Evolutionary conservation across 2,888 invertebrate species (phyloP), one percentile per base, ranked within the genome.

Genomic region (Trichacis sp.): DNA sequence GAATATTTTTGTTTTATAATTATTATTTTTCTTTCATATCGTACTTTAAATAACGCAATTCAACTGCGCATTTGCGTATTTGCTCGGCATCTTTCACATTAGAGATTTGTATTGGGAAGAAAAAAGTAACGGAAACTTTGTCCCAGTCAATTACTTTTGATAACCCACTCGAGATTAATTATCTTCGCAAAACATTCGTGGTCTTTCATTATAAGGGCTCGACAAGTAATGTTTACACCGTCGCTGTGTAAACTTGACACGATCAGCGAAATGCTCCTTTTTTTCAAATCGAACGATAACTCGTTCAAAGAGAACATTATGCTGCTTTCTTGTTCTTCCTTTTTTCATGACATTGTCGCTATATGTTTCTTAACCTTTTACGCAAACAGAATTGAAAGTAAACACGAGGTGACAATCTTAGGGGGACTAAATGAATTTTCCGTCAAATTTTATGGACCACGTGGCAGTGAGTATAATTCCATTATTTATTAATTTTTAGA

Each of bases 391-490:
- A 98, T 99, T 84, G 98, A 99, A 88, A 97, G 97, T 85, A 98
- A 98, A 86, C 98, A 99, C 86, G 98, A 99, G 87, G 99, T 99
- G 71, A 98, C 98, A 52, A 97, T 99, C 79, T 88, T 98, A 68
- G 97, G 97, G 61, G 98, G 98, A 54, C 90, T 99, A 67, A 99
- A 98, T 87, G 99, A 99, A 88, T 99, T 99, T 87, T 96, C 97
- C 85, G 99, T 99, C 70, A 99, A 99, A 88, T 99, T 99, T 88
- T 97, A 96, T 86, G 99, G 99, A 63, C 99, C 99, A 53, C 90
- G 93, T 80, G 97, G 95, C 85, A 98, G 96, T 95, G 84, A 91
- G 92, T 91, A 85, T 63, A 19, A 48, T 29, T 53, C 9, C 8
- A 24, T 24, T n/a, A n/a, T n/a, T n/a, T n/a, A n/a, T n/a, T n/a